Conservation (phyloP, 2,113 vertebrate species). For the Trochalopteron elliotii region DNA sequence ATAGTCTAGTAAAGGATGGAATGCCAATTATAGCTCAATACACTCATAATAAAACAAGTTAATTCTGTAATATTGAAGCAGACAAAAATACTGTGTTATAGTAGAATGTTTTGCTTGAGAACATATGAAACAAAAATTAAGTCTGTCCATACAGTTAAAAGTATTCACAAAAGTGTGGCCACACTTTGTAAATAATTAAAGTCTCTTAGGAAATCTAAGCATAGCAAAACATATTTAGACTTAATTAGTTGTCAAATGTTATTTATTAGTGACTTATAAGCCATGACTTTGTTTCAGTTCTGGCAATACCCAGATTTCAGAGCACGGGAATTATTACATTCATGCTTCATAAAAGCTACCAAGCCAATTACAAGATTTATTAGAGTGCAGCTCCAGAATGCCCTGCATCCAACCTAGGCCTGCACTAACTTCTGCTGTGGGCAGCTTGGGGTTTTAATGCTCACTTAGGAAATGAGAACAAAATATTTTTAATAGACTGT, state of each 20-base stretch:
- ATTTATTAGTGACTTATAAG: neutral
- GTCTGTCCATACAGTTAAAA: neutral
- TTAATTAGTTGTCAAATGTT: neutral
- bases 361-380: conserved; percentile 14
- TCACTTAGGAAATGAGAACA: neutral
- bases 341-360: conserved; percentile 34
- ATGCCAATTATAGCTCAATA: neutral
- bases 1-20: neutral
- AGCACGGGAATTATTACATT: conserved; percentile 22
- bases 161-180: neutral
- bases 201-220: neutral
- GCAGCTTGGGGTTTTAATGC: neutral
- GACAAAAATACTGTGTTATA: neutral
- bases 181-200: neutral
- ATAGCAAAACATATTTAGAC: neutral
- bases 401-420: neutral
- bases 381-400: neutral
- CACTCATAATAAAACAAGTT: neutral
- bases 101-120: neutral
- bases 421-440: neutral
- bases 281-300: neutral
- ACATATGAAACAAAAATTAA: neutral
- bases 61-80: neutral
- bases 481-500: neutral
- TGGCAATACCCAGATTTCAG: neutral